Conservation (phyloP, 2,113 vertebrate species). For the Pollimyrus isidori region DNA sequence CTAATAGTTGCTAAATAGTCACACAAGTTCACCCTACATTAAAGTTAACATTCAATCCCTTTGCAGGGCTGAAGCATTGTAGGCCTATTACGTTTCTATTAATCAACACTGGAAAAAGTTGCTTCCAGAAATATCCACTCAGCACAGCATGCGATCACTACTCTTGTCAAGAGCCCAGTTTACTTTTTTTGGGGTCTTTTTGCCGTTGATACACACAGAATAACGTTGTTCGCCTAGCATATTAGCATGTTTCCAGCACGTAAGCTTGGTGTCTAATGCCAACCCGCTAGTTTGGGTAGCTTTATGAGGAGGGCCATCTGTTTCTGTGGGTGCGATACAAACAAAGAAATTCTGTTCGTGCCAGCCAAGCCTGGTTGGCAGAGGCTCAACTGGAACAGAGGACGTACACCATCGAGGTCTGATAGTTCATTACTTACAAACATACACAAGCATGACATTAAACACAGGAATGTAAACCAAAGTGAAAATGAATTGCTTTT, state of each 20-base stretch:
- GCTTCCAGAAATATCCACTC: neutral
- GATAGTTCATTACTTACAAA: neutral
- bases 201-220: neutral
- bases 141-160: neutral
- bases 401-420: neutral
- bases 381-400: neutral
- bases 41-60: neutral
- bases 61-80: neutral
- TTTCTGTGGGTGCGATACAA: neutral
- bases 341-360: conserved; percentile 1
- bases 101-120: neutral
- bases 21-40: neutral
- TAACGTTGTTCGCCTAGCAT: neutral
- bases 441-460: neutral
- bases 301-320: conserved; percentile 3
- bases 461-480: neutral
- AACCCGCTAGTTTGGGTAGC: neutral
- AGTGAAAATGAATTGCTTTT: neutral
- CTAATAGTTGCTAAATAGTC: neutral
- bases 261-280: neutral
- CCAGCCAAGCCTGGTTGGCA: neutral
- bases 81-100: neutral
- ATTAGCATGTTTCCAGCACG: neutral
- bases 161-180: neutral
- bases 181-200: neutral